phyloP scores from a whole-genome alignment of 1,140 invertebrate species.

The Teleogryllus occipitalis region DNA sequence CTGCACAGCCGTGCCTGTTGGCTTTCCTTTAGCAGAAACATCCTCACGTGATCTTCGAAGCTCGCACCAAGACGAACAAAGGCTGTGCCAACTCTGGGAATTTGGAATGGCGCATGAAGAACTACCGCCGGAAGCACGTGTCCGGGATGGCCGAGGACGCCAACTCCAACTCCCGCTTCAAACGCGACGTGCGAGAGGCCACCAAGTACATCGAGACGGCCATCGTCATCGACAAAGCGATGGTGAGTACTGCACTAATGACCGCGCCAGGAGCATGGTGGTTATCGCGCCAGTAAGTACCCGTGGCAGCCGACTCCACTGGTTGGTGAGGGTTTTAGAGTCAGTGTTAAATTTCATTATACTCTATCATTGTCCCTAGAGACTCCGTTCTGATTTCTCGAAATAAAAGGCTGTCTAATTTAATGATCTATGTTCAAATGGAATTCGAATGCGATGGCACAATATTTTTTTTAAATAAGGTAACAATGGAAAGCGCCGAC shows the following conservation, averaged over 20 bases:
- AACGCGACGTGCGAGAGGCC: slow-evolving; percentile 74
- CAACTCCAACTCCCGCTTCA: slow-evolving; percentile 33
- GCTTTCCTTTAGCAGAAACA: slow-evolving; percentile 59
- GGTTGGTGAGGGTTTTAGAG: too few species aligned
- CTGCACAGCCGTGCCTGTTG: slow-evolving; percentile 20
- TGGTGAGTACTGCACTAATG: slow-evolving; percentile 46
- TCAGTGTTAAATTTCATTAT: too few species aligned
- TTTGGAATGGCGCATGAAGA: slow-evolving; percentile 61
- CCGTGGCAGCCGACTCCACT: too few species aligned
- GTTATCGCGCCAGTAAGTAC: too few species aligned
- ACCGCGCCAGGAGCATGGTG: neutral
- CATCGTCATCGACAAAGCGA: slow-evolving; percentile 83
- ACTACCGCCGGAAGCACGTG: slow-evolving; percentile 53
- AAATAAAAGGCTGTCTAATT: too few species aligned
- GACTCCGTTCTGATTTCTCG: too few species aligned
- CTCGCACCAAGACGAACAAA: slow-evolving; percentile 74
- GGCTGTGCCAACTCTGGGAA: slow-evolving; percentile 75
- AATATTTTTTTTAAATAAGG: too few species aligned
- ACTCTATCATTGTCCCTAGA: too few species aligned
- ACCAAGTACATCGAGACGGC: slow-evolving; percentile 90
- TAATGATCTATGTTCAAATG: too few species aligned
- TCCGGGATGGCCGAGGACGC: slow-evolving; percentile 31
- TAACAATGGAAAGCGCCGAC: too few species aligned
- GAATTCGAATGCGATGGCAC: too few species aligned
- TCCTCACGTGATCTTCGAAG: slow-evolving; percentile 93